Percentiles rank a stretch among this genome's conserved stretches.
Evolutionary conservation across 2,888 invertebrate species (phyloP).

Genomic region (Idaea aversata): DNA sequence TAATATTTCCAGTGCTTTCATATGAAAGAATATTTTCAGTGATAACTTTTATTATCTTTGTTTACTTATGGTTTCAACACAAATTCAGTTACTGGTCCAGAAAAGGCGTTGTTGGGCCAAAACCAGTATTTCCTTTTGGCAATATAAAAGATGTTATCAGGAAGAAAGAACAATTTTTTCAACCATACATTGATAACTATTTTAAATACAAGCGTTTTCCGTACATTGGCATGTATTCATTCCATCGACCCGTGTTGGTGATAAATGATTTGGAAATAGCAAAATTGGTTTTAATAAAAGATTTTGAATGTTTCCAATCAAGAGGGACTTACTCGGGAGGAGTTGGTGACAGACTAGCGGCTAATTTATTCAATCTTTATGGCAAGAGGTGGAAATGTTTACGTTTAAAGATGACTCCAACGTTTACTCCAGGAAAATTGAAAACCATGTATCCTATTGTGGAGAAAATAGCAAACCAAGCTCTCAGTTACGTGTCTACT

Average conservation of each 20-base stretch:
- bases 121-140: constrained; percentile 83
- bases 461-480: constrained; percentile 76
- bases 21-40: constrained; percentile 38
- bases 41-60: constrained; percentile 37
- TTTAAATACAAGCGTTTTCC: constrained; percentile 70
- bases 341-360: constrained; percentile 80
- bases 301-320: constrained; percentile 83
- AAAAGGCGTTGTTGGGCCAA: constrained; percentile 76
- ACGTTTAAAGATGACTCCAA: constrained; percentile 82
- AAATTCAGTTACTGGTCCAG: constrained; percentile 81
- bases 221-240: constrained; percentile 82
- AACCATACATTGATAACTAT: constrained; percentile 81
- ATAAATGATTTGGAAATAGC: constrained; percentile 82
- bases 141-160: constrained; percentile 78
- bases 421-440: constrained; percentile 84
- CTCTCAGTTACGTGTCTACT: constrained; percentile 63
- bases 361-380: constrained; percentile 79
- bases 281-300: constrained; percentile 80
- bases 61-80: constrained; percentile 60
- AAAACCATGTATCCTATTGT: constrained; percentile 83
- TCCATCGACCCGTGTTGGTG: constrained; percentile 81
- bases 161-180: constrained; percentile 80
- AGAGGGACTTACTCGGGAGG: constrained; percentile 83
- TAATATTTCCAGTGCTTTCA: constrained; percentile 30
- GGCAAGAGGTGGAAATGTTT: constrained; percentile 83